Percentiles rank a stretch among this genome's conserved stretches.
Evolutionary conservation across 2,113 vertebrate species (phyloP).

Genomic region (Passer domesticus): DNA sequence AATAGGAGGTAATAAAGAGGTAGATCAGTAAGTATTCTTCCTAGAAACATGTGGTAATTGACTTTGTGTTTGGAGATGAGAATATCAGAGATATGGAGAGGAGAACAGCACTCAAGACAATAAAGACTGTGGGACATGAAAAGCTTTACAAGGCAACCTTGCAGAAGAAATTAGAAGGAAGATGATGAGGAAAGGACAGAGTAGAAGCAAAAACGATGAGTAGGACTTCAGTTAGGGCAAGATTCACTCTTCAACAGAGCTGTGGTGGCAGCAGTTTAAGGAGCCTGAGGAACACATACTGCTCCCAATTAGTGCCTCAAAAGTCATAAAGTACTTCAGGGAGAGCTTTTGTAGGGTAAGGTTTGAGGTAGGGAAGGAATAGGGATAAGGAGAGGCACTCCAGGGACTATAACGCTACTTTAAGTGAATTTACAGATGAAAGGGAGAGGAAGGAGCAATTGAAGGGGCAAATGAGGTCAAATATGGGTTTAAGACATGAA

Average conservation of each 20-base stretch:
- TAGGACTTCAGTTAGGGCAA: background rate
- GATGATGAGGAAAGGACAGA: background rate
- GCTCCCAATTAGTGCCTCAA: background rate
- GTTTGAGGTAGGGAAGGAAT: background rate
- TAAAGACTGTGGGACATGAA: background rate
- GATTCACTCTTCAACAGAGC: background rate
- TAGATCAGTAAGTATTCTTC: background rate
- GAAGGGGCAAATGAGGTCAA: background rate
- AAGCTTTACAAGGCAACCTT: background rate
- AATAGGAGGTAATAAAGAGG: background rate
- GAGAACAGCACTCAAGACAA: background rate
- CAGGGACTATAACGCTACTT: background rate
- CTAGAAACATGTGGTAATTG: background rate
- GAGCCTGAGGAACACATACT: background rate
- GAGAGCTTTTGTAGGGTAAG: background rate
- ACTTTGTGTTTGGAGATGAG: background rate
- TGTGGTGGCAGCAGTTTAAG: background rate
- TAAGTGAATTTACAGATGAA: background rate
- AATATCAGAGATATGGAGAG: background rate
- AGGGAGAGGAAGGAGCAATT: background rate
- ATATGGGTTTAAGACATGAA: background rate
- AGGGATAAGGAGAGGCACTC: background rate
- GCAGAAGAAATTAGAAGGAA: background rate
- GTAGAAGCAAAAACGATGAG: background rate
- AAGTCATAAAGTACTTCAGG: background rate